phyloP scores from a whole-genome alignment of 2,113 vertebrate species.

The Ptyas mucosa region DNA sequence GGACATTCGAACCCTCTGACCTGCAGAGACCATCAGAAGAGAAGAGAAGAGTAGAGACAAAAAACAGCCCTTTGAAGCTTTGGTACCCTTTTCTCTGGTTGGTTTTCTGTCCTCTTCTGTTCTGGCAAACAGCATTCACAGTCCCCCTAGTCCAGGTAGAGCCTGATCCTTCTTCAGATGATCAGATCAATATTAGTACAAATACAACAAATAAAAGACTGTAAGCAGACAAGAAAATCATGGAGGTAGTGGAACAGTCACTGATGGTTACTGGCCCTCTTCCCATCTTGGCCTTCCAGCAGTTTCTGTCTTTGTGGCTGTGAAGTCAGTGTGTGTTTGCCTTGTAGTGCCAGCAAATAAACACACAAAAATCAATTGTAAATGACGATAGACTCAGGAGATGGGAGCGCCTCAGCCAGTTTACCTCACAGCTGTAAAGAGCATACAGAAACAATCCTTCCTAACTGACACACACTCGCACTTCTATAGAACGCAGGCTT shows the following conservation, averaged over 20 bases:
- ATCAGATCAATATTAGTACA: neutral
- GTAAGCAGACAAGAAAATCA: neutral
- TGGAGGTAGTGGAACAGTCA: slow-evolving; percentile 30
- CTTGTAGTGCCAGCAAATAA: slow-evolving; percentile 22
- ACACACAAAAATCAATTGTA: neutral
- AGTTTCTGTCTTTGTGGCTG: neutral
- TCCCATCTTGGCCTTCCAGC: too few relatives aligned
- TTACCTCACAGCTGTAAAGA: neutral
- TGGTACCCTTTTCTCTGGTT: neutral
- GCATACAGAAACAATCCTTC: neutral
- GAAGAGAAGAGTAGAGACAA: too few relatives aligned
- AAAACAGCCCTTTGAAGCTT: neutral
- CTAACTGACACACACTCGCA: neutral
- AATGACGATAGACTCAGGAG: neutral
- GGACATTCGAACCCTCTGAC: neutral
- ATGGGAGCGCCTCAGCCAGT: slow-evolving; percentile 4
- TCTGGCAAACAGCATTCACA: neutral
- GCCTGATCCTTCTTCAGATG: neutral
- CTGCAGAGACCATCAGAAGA: neutral
- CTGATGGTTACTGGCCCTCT: neutral
- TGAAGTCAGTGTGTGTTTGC: slow-evolving; percentile 1
- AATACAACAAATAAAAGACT: neutral
- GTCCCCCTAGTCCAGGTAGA: neutral
- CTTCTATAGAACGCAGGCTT: neutral
- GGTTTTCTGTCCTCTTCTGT: neutral